Evolutionary conservation across 2,888 invertebrate species (phyloP).

Genomic region (Cremastinae sp.): DNA sequence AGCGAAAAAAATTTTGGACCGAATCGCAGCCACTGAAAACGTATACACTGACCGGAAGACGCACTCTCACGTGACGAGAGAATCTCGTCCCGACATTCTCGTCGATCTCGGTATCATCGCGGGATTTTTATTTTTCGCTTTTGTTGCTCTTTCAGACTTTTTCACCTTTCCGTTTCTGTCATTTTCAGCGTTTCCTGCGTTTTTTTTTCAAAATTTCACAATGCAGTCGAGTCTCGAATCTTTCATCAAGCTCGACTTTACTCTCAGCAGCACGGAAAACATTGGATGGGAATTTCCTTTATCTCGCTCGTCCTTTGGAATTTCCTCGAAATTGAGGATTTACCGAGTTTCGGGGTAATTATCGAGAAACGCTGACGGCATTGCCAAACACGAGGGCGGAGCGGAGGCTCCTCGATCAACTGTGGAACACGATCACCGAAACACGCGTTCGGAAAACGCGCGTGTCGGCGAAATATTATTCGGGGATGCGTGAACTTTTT

Average conservation of each 20-base stretch:
- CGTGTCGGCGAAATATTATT: slow-evolving; percentile 32
- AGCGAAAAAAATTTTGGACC: neutral
- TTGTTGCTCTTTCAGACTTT: neutral
- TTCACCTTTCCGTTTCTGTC: slow-evolving; percentile 12
- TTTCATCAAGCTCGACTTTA: too few relatives aligned
- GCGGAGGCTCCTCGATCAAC: slow-evolving; percentile 38
- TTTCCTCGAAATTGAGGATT: slow-evolving; percentile 42
- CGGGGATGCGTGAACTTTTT: slow-evolving; percentile 48
- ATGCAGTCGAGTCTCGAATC: too few relatives aligned
- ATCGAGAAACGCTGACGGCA: slow-evolving; percentile 58
- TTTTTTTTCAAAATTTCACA: neutral
- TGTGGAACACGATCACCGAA: slow-evolving; percentile 39
- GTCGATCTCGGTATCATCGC: slow-evolving; percentile 25
- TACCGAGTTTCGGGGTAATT: slow-evolving; percentile 46
- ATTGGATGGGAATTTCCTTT: too few relatives aligned
- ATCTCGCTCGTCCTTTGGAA: neutral
- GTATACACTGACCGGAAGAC: slow-evolving; percentile 7
- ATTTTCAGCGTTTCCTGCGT: neutral
- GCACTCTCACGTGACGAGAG: slow-evolving; percentile 34
- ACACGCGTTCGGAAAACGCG: slow-evolving; percentile 19
- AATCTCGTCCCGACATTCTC: slow-evolving; percentile 6
- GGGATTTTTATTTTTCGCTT: neutral
- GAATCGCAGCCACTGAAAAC: slow-evolving; percentile 2
- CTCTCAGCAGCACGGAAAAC: too few relatives aligned
- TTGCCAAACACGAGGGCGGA: slow-evolving; percentile 13